A percentile compares a stretch with the other conserved stretches of the same genome.
Conservation (phyloP, 30 jellyfish, hydroid and myxozoan species). For the Pelagia noctiluca region DNA sequence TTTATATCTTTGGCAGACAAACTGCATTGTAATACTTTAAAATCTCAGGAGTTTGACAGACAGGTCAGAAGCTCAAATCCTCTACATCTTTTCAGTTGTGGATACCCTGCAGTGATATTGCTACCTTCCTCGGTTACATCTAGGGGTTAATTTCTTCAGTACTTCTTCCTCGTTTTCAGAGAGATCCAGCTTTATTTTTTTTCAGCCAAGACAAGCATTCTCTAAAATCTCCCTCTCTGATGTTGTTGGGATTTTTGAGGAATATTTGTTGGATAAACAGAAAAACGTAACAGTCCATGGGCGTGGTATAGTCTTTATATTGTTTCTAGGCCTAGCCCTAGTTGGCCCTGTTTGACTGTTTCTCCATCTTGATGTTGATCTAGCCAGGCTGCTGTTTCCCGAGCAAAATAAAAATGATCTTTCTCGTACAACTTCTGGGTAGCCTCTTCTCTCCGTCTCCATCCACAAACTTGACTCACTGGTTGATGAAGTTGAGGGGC, state of each 20-base stretch:
- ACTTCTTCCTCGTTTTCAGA: conserved; percentile 36
- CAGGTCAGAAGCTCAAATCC: conserved; percentile 53
- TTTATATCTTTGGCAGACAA: conserved; percentile 36
- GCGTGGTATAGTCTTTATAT: not conserved
- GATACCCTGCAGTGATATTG: conserved; percentile 21
- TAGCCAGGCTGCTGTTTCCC: not conserved
- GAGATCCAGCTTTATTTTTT: conserved; percentile 22
- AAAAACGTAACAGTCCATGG: conserved; percentile 30
- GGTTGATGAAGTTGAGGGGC: not conserved
- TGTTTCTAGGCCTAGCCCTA: not conserved
- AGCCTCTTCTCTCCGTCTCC: conserved; percentile 6
- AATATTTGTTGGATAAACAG: not conserved
- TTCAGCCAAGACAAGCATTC: conserved; percentile 28
- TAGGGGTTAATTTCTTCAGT: conserved; percentile 25
- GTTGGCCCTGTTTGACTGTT: not conserved
- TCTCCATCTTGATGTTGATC: conserved; percentile 20
- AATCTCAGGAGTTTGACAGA: conserved; percentile 22
- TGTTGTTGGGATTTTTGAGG: conserved; percentile 21
- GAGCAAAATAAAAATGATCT: not conserved
- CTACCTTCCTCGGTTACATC: not conserved
- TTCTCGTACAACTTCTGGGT: not conserved
- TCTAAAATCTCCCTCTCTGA: conserved; percentile 23
- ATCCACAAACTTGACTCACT: not conserved
- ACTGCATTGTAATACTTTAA: conserved; percentile 13
- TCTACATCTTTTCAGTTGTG: conserved; percentile 35